These are phyloP conservation scores for Caretta caretta DNA, from an alignment of 2,113 vertebrate species.

Conservation along the genomic window DNA sequence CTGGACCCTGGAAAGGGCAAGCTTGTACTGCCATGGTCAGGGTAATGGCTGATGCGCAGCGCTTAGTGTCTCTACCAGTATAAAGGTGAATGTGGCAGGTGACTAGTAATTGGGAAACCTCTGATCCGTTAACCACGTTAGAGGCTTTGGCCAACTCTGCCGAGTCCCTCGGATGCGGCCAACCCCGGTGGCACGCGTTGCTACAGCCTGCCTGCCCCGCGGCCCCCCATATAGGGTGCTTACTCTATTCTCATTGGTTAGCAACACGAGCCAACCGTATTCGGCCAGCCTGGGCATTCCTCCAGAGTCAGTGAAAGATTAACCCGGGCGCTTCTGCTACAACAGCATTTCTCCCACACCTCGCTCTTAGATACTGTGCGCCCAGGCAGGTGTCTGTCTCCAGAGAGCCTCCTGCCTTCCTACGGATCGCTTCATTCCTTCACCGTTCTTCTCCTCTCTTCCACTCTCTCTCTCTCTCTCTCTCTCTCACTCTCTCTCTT, in stretches of 20 bases:
- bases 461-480: too few relatives aligned
- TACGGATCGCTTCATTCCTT: too few relatives aligned
- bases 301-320: background rate
- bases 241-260: background rate
- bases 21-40: conserved; percentile 41
- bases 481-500: background rate
- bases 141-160: background rate
- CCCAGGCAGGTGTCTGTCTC: background rate
- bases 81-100: background rate
- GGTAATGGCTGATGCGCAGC: too few relatives aligned
- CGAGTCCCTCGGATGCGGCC: background rate
- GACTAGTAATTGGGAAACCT: background rate
- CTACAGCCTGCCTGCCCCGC: background rate
- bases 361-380: background rate
- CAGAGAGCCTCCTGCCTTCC: background rate
- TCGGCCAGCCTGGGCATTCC: background rate
- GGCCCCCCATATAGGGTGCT: background rate
- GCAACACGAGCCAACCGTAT: conserved; percentile 56
- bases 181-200: background rate
- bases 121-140: background rate
- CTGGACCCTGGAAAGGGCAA: background rate
- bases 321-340: background rate
- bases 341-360: background rate
- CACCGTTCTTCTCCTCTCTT: background rate
- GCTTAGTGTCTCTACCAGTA: background rate